Base-by-base conservation (phyloP, 2,113 vertebrate genomes). In the Chionis minor region DNA sequence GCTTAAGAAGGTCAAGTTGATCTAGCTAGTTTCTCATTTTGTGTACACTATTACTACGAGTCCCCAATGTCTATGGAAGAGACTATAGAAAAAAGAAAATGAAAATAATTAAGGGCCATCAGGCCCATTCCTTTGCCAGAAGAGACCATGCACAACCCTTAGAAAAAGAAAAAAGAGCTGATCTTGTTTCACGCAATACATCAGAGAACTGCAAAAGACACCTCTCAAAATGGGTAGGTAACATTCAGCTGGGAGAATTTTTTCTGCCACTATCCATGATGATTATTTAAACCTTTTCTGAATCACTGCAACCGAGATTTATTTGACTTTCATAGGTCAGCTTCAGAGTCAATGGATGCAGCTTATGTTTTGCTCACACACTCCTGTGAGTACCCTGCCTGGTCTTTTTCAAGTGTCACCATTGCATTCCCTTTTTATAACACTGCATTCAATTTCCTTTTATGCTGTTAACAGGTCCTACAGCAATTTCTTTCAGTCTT, bases 381-480 rank as follows among this genome's bases (percentile, higher is more conserved):
- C 79, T 94, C 52, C 67, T 92, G 71, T 0, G 9, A 86, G 82
- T 86, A 93, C 72, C 47, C 67, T 1, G 59, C 51, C 88, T 78
- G 71, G 82, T 95, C 93, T 95, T 86, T 93, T 90, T 97, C 86
- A 95, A 96, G 95, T 94, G 85, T 82, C 87, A 95, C 93, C 66
- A 62, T 2, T 90, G 90, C 92, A 54, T 90, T 96, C 87, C 92
- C 49, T 94, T 94, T 94, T 94, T 66, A 62, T 74, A 96, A 92
- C 85, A 86, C 72, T 14, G 75, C 86, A 88, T 94, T 95, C 92
- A 80, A 93, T 95, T 93, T 96, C 63, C 74, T 96, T 96, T 88
- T 74, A 86, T 71, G 88, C 82, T 88, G 63, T 73, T 90, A 94
- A 88, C 55, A 35, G 90, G 80, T 92, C 79, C 88, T 78, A 81